phyloP scores from a whole-genome alignment of 2,113 vertebrate species.

The Aptenodytes patagonicus region DNA sequence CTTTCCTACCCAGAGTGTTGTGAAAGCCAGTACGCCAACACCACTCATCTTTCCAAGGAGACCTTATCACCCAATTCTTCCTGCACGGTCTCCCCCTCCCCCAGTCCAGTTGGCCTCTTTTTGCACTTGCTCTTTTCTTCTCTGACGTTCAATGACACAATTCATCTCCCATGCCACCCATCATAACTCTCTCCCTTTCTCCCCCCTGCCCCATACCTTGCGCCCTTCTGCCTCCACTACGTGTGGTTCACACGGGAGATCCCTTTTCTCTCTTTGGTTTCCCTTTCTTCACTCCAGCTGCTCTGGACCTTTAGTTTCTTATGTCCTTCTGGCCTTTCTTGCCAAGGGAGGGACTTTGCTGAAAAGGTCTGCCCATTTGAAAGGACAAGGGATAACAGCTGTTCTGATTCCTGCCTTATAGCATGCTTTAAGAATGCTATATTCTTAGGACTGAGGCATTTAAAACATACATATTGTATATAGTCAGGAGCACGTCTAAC shows the following conservation, averaged over 20 bases:
- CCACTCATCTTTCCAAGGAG: not conserved
- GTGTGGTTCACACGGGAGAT: not conserved
- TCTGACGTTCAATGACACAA: not conserved
- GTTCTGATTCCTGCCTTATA: not conserved
- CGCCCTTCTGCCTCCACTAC: not conserved
- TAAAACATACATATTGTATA: not conserved
- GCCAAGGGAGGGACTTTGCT: not conserved
- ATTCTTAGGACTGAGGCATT: not conserved
- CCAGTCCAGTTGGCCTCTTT: not conserved
- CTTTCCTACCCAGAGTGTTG: not conserved
- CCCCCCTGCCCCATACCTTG: not conserved
- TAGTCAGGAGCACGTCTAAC: not conserved
- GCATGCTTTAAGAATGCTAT: not conserved
- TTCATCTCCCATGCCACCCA: not conserved
- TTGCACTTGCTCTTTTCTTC: not conserved
- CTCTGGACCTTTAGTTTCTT: not conserved
- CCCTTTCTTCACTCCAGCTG: not conserved
- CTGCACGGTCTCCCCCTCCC: not conserved
- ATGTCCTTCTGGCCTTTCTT: not conserved
- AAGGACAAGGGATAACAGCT: not conserved
- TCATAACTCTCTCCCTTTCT: not conserved
- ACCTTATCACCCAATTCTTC: not conserved
- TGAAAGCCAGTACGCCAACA: not conserved
- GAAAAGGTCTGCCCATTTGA: not conserved
- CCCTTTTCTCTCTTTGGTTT: not conserved